These are phyloP conservation scores for Deroptyus accipitrinus DNA, from an alignment of 2,113 vertebrate species.

Conservation along the genomic window DNA sequence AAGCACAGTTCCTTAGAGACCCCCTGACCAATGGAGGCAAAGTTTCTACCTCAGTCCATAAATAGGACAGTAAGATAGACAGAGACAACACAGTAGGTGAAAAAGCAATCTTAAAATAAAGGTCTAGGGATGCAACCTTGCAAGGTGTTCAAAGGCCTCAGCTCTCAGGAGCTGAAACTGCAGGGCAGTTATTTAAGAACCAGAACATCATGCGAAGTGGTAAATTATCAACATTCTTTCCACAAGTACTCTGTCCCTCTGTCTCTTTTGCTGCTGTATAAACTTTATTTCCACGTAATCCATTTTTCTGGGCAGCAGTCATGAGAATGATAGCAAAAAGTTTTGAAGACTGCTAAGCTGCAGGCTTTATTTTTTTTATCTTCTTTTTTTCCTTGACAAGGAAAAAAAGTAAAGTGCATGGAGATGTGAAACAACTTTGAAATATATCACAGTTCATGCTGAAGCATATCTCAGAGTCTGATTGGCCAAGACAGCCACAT, in stretches of 20 bases:
- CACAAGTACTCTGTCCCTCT: neutral
- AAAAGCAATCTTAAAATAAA: neutral
- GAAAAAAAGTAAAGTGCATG: neutral
- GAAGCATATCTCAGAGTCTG: neutral
- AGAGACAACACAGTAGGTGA: neutral
- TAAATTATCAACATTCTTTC: neutral
- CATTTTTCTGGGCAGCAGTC: neutral
- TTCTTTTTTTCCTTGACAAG: neutral
- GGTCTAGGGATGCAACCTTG: neutral
- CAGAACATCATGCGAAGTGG: neutral
- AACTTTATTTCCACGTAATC: neutral
- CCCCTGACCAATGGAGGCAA: neutral
- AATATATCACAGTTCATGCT: neutral
- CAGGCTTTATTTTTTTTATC: neutral
- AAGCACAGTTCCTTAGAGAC: neutral
- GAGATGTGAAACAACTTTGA: neutral
- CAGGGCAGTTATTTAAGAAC: neutral
- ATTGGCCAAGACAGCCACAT: neutral
- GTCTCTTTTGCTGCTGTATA: neutral
- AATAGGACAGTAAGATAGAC: neutral
- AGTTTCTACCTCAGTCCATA: neutral
- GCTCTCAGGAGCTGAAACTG: neutral
- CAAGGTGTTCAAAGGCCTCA: neutral
- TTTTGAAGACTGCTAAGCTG: neutral
- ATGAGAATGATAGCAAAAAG: neutral